Base-by-base conservation (phyloP, 2,113 vertebrate genomes). In the Carettochelys insculpta region DNA sequence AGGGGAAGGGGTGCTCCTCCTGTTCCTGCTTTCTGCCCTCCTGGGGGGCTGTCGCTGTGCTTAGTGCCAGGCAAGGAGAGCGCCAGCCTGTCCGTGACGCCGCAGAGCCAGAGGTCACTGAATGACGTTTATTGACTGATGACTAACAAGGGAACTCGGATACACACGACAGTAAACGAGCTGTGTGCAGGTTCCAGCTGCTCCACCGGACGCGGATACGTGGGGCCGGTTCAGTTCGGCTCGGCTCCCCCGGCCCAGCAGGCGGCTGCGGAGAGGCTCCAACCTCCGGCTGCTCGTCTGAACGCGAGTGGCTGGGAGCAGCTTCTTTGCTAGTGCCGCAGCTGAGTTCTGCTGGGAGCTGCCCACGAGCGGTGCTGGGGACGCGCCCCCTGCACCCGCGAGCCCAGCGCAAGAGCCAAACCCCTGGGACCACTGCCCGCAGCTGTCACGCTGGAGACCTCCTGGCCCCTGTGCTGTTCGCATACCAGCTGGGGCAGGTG, bases 91-190 rank as follows among this genome's bases (percentile, higher is more conserved):
- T 34, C 58, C 34, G 16, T 17, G 58, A 43, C 14, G 77, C 45
- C 2, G 31, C 19, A 47, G n/a, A 22, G 38, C 11, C 41, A 11
- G 51, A n/a, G 27, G 48, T 79, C 56, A 83, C 78, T 61, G 71
- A 86, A 83, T 61, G 41, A 43, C 77, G n/a, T 87, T 91, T 91
- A 91, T 91, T 38, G 78, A 87, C 79, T 82, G 17, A 68, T 50
- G 47, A 58, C 38, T 52, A n/a, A 51, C 52, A 48, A 14, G 24
- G 81, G 68, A 53, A 83, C 81, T 68, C 56, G 43, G 56, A 38
- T 82, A 68, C 75, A 81, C 79, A 90, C 51, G 43, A 52, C 83
- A 85, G 29, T 25, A 61, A 31, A 75, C 25, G 45, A 76, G 31
- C n/a, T 45, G 38, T 45, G 38, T 22, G 58, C 65, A 76, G 80